Percentiles rank a stretch among this genome's conserved stretches.
Conservation (phyloP, 2,113 vertebrate genomes). For the Hemibagrus wyckioides region DNA sequence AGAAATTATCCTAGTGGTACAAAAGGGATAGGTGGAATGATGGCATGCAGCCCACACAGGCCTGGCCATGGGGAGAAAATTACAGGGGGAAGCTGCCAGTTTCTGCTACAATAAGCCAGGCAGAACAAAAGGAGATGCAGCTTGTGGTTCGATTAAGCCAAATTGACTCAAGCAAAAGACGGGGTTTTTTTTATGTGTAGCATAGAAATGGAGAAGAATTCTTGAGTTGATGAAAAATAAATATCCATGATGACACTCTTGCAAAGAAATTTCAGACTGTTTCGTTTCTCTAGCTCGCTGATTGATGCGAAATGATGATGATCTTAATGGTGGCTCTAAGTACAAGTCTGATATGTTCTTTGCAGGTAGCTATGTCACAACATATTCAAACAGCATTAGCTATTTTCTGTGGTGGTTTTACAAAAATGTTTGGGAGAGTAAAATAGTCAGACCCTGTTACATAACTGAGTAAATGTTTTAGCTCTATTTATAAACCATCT, state of each 20-base stretch:
- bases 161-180: conserved; percentile 46
- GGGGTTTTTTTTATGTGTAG: conserved; percentile 33
- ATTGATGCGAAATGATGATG: not conserved
- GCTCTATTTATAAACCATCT: not conserved
- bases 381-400: not conserved
- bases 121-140: conserved; percentile 55
- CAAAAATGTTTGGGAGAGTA: not conserved
- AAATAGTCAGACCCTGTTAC: not conserved
- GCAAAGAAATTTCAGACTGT: not conserved
- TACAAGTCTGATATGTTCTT: not conserved
- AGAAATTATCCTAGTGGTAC: conserved; percentile 41
- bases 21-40: conserved; percentile 51
- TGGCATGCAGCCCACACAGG: conserved; percentile 47
- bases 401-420: not conserved
- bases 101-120: conserved; percentile 49
- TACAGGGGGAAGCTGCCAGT: conserved; percentile 51
- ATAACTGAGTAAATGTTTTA: not conserved
- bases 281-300: not conserved
- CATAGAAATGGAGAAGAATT: conserved; percentile 21
- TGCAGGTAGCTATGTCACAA: not conserved
- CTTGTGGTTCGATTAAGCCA: conserved; percentile 52
- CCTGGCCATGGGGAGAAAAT: conserved; percentile 49
- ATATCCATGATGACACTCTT: not conserved
- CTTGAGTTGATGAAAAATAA: conserved; percentile 27
- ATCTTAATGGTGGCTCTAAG: not conserved